Evolutionary conservation across 2,888 invertebrate genomes (phyloP), one percentile per base, ranked within the genome.

Genomic region (Eilema griseolum): DNA sequence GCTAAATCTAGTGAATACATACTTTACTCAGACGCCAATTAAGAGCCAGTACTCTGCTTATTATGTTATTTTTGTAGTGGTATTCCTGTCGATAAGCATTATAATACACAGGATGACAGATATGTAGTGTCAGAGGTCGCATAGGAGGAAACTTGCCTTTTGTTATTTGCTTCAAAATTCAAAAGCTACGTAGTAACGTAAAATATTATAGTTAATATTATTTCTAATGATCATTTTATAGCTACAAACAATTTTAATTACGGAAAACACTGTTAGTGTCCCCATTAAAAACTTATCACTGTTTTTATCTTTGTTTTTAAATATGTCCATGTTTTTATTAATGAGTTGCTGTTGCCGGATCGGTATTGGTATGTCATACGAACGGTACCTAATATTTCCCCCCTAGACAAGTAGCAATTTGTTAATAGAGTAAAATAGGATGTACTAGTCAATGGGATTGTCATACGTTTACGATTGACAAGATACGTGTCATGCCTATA

Each of bases 111-210:
- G 83, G 85, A 86, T 85, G 87, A 87, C 85, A 86, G 84, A 84
- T 93, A 93, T 92, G 92, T 92, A 61, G 84, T 91, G 94, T 93
- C 93, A 94, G 89, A 91, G 94, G 93, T 93, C 90, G 89, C 74
- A 73, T 78, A 84, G 73, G 81, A 92, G 90, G 90, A 94, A 94
- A 93, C 89, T 82, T 74, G 72, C 79, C 81, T 85, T 87, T 84
- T 80, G 66, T 67, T 69, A 63, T 69, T 67, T 52, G 46, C 37
- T 46, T 73, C 72, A 82, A 83, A 82, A 72, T 80, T 78, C 83
- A 76, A 61, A 61, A 74, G 81, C 83, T 79, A 77, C 79, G 63
- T 59, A 46, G 71, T 67, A 75, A 83, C 75, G 80, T 88, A 85
- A 85, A 86, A 83, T 62, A 71, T 83, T 85, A 85, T 88, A 85